These are phyloP conservation scores for Craniophora ligustri DNA, from an alignment of 2,888 invertebrate species.

Conservation along the genomic window DNA sequence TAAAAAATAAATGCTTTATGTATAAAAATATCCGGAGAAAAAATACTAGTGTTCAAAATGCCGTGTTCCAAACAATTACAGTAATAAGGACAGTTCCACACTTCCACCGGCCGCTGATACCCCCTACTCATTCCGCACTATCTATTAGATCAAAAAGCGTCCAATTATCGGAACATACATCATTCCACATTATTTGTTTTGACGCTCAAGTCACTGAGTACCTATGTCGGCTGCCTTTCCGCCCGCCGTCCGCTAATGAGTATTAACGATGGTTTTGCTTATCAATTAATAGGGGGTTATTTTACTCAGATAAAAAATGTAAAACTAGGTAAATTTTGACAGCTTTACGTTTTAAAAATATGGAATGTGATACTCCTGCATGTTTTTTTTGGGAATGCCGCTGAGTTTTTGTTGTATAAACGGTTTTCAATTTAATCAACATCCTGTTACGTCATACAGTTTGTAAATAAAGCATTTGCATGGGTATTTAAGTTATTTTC, in stretches of 20 bases:
- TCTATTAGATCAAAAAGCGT: slow-evolving; percentile 73
- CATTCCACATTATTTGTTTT: slow-evolving; percentile 81
- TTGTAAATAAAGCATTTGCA: too few relatives aligned
- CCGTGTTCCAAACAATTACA: neutral
- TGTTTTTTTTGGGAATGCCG: neutral
- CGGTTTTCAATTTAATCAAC: too few relatives aligned
- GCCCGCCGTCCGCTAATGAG: slow-evolving; percentile 55
- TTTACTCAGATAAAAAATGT: slow-evolving; percentile 29
- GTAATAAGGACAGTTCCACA: slow-evolving; percentile 24
- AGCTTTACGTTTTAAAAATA: slow-evolving; percentile 7
- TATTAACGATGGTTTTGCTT: slow-evolving; percentile 50
- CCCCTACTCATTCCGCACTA: slow-evolving; percentile 62
- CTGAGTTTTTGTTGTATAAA: neutral
- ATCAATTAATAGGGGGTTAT: slow-evolving; percentile 45
- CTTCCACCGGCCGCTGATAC: slow-evolving; percentile 1
- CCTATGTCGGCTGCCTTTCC: slow-evolving; percentile 44
- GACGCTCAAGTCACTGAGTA: slow-evolving; percentile 64
- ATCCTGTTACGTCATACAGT: too few relatives aligned
- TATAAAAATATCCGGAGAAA: neutral
- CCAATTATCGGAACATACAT: slow-evolving; percentile 83
- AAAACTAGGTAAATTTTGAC: slow-evolving; percentile 29
- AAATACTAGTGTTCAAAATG: too few relatives aligned
- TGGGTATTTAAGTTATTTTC: too few relatives aligned
- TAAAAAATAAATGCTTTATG: too few relatives aligned
- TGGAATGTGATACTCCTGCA: neutral